Evolutionary conservation across 2,113 vertebrate genomes (phyloP).

Genomic region (Okapia johnstoni): DNA sequence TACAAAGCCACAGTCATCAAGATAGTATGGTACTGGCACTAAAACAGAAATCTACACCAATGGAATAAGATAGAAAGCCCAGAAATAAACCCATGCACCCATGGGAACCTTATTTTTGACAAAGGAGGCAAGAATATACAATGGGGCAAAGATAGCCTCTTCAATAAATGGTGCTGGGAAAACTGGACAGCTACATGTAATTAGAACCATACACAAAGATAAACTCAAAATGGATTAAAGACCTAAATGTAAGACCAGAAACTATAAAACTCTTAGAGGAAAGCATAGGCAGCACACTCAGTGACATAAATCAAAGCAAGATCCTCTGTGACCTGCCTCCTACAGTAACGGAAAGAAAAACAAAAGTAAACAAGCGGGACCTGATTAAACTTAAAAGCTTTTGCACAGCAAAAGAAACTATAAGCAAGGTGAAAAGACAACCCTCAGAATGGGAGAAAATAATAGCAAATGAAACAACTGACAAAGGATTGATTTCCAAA

Average conservation of each 20-base stretch:
- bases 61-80: not conserved
- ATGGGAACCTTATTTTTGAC: not conserved
- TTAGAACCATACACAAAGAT: not conserved
- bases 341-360: not conserved
- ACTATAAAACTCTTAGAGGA: not conserved
- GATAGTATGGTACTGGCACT: not conserved
- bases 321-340: not conserved
- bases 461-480: no score
- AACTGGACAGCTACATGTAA: not conserved
- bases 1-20: not conserved
- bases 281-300: not conserved
- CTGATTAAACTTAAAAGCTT: not conserved
- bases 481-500: no score
- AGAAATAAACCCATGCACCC: not conserved
- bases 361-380: not conserved
- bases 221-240: not conserved
- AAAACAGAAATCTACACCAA: not conserved
- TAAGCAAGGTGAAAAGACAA: no score
- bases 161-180: not conserved
- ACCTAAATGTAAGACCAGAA: not conserved
- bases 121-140: not conserved
- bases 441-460: no score
- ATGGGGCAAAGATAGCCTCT: not conserved
- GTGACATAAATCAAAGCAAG: not conserved
- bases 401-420: no score